Percentiles rank a stretch among this genome's conserved stretches.
phyloP scores from a whole-genome alignment of 1,140 invertebrate genomes.

The Scaptomyza montana region DNA sequence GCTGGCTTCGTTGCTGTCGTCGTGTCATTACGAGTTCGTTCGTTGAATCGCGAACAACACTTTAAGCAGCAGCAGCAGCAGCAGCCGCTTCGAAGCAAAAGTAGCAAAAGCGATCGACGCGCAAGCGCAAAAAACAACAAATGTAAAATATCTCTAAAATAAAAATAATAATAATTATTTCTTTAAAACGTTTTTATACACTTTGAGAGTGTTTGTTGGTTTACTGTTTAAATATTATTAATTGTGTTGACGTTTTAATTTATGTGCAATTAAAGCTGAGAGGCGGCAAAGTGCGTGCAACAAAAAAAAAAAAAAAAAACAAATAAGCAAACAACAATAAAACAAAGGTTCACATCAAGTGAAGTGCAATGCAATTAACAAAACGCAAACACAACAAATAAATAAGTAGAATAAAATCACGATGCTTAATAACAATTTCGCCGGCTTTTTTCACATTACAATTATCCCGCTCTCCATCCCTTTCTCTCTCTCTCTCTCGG shows the following conservation, averaged over 20 bases:
- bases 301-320: neutral
- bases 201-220: constrained; percentile 14
- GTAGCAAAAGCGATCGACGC: constrained; percentile 48
- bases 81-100: neutral
- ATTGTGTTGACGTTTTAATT: constrained; percentile 67
- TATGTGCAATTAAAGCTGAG: constrained; percentile 54
- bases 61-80: constrained; percentile 13
- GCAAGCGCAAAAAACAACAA: constrained; percentile 56
- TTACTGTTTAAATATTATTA: constrained; percentile 46
- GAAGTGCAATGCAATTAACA: constrained; percentile 43
- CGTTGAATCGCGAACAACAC: constrained; percentile 72
- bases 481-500: constrained; percentile 4
- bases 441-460: constrained; percentile 1
- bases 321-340: constrained; percentile 24
- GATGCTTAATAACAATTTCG: constrained; percentile 34
- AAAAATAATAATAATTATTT: neutral
- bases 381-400: constrained; percentile 20
- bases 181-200: neutral
- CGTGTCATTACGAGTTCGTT: constrained; percentile 80
- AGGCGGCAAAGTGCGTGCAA: constrained; percentile 49
- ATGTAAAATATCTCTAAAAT: constrained; percentile 31
- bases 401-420: constrained; percentile 33
- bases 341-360: constrained; percentile 39
- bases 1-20: constrained; percentile 29
- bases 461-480: neutral